Evolutionary conservation across 2,113 vertebrate species (phyloP).

Genomic region (Oncorhynchus mykiss): DNA sequence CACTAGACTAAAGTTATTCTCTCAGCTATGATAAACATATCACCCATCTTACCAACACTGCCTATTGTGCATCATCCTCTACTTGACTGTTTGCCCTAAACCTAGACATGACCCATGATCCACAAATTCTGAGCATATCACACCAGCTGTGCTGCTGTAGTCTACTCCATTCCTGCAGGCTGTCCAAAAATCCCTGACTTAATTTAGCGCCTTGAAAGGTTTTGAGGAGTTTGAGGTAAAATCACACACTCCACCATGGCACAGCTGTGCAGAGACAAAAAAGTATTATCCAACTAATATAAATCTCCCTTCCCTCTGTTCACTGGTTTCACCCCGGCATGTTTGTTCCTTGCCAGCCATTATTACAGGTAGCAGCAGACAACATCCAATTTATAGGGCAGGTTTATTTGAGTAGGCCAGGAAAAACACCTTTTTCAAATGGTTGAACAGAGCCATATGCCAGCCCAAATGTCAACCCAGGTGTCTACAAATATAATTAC

Average conservation of each 20-base stretch:
- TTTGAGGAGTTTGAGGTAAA: no score
- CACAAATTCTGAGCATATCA: no score
- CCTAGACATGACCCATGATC: no score
- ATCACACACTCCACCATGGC: no score
- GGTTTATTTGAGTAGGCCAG: conserved; percentile 10
- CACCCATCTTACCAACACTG: no score
- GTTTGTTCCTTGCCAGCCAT: conserved; percentile 30
- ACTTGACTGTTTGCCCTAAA: no score
- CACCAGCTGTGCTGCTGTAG: no score
- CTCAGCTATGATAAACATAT: background rate
- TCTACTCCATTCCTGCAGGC: no score
- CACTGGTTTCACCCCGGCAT: background rate
- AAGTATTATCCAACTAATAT: background rate
- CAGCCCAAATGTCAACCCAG: conserved; percentile 27
- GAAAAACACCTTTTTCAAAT: conserved; percentile 29
- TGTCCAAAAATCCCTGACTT: no score
- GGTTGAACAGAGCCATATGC: conserved; percentile 10
- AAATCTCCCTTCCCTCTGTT: background rate
- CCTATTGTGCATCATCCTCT: no score
- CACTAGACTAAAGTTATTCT: background rate
- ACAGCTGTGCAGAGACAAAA: no score
- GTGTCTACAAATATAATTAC: conserved; percentile 35
- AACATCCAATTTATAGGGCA: conserved; percentile 7
- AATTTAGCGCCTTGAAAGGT: no score
- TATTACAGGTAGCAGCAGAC: conserved; percentile 16